Conservation (phyloP, 2,113 vertebrate species). For the Dasyornis broadbenti region DNA sequence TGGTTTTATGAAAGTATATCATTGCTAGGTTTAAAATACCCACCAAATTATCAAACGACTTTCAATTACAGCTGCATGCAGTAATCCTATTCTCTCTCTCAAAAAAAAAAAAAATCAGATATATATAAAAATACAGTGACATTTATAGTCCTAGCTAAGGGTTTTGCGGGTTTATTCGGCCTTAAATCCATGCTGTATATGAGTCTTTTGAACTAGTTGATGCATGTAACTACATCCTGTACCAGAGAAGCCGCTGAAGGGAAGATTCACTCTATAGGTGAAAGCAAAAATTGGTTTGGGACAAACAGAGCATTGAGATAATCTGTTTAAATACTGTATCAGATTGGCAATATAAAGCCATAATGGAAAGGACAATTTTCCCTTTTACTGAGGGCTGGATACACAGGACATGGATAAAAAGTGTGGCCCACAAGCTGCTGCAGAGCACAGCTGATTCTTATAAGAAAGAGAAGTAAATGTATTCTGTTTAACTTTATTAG, state of each 20-base stretch:
- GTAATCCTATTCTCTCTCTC: slow-evolving; percentile 25
- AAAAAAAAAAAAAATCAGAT: not conserved
- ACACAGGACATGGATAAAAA: not conserved
- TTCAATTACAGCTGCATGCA: slow-evolving; percentile 35
- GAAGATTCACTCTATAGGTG: slow-evolving; percentile 46
- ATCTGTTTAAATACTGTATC: slow-evolving; percentile 55
- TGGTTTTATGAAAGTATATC: slow-evolving; percentile 59
- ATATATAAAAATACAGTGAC: slow-evolving; percentile 53
- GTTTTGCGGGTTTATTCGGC: slow-evolving; percentile 54
- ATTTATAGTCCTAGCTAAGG: slow-evolving; percentile 54
- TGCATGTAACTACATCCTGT: slow-evolving; percentile 54
- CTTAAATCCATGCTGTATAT: slow-evolving; percentile 47
- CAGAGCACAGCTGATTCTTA: not conserved
- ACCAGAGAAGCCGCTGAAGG: slow-evolving; percentile 43
- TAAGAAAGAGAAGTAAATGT: slow-evolving; percentile 36
- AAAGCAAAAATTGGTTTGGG: slow-evolving; percentile 51
- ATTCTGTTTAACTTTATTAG: slow-evolving; percentile 51
- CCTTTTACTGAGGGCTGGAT: not conserved
- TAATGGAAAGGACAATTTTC: slow-evolving; percentile 27
- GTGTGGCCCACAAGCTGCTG: not conserved
- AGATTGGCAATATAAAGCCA: slow-evolving; percentile 39
- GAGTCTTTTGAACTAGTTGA: slow-evolving; percentile 54
- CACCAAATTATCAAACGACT: slow-evolving; percentile 40
- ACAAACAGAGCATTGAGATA: slow-evolving; percentile 40
- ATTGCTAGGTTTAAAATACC: slow-evolving; percentile 59